Conservation (phyloP, 1,140 invertebrate species). For the Neuroterus valhalla region DNA sequence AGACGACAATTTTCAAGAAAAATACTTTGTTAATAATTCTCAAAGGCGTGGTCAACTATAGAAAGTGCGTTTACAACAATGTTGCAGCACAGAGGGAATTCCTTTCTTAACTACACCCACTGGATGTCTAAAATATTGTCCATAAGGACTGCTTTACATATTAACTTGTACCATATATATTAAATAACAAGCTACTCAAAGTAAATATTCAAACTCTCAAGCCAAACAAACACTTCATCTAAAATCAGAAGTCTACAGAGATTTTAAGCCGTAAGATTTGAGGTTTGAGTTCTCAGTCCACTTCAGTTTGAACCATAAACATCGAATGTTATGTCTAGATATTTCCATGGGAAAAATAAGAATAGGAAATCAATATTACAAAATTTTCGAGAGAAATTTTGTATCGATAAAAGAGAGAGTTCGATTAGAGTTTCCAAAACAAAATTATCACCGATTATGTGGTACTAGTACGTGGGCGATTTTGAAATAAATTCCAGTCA, state of each 20-base stretch:
- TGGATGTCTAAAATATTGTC: conserved; percentile 12
- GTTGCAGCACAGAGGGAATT: conserved; percentile 21
- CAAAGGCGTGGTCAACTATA: conserved; percentile 14
- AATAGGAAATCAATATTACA: too few species aligned
- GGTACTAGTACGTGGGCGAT: too few species aligned
- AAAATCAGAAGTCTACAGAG: background rate
- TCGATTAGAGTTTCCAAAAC: too few species aligned
- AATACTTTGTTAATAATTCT: conserved; percentile 16
- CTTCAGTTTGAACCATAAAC: background rate
- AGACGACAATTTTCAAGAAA: conserved; percentile 2
- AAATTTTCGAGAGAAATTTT: too few species aligned
- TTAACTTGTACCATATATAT: conserved; percentile 11
- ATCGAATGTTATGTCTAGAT: background rate
- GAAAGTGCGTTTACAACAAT: conserved; percentile 28
- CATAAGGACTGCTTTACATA: conserved; percentile 8
- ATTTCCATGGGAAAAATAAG: background rate
- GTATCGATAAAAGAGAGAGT: too few species aligned
- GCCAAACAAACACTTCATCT: background rate
- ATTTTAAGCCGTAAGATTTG: too few species aligned
- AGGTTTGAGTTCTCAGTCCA: background rate
- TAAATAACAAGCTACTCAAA: background rate
- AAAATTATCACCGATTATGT: too few species aligned
- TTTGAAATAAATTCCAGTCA: too few species aligned
- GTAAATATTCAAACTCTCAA: background rate
- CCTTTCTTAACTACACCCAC: conserved; percentile 22